These are phyloP conservation scores for Drosophila sturtevanti DNA, from an alignment of 1,140 invertebrate genomes.

Conservation along the genomic window DNA sequence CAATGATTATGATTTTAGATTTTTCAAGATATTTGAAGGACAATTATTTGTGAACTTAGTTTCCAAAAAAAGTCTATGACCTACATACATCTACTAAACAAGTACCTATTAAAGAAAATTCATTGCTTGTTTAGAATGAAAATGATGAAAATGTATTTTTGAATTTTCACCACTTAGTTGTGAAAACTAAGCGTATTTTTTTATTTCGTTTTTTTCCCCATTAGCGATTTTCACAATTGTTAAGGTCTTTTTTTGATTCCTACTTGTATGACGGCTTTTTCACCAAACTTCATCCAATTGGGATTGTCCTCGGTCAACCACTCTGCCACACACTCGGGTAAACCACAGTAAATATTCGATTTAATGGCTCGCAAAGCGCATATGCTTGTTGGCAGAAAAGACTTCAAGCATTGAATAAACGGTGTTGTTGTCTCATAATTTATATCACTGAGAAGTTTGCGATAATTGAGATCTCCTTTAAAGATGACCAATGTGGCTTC, in stretches of 20 bases:
- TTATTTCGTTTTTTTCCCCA: no score
- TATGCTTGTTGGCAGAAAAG: conserved; percentile 92
- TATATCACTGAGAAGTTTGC: conserved; percentile 95
- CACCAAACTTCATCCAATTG: conserved; percentile 92
- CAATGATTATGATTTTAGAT: no score
- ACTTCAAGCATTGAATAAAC: conserved; percentile 89
- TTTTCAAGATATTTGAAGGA: no score
- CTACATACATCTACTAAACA: no score
- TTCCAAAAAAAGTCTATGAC: no score
- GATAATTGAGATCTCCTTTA: conserved; percentile 98
- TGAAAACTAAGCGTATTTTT: no score
- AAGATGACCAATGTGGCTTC: conserved; percentile 91
- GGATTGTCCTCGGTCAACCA: conserved; percentile 84
- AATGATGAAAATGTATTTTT: no score
- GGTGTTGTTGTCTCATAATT: conserved; percentile 89
- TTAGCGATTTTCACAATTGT: background rate
- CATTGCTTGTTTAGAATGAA: no score
- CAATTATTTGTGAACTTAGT: no score
- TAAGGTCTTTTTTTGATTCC: conserved; percentile 47
- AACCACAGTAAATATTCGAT: conserved; percentile 93
- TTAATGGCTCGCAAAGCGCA: conserved; percentile 94
- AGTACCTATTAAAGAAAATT: no score
- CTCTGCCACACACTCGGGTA: conserved; percentile 86
- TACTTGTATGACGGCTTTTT: conserved; percentile 87
- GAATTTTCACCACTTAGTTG: no score